Percentiles rank a stretch among this genome's conserved stretches.
Conservation (phyloP, 1,140 invertebrate genomes). For the Contarinia nasturtii region DNA sequence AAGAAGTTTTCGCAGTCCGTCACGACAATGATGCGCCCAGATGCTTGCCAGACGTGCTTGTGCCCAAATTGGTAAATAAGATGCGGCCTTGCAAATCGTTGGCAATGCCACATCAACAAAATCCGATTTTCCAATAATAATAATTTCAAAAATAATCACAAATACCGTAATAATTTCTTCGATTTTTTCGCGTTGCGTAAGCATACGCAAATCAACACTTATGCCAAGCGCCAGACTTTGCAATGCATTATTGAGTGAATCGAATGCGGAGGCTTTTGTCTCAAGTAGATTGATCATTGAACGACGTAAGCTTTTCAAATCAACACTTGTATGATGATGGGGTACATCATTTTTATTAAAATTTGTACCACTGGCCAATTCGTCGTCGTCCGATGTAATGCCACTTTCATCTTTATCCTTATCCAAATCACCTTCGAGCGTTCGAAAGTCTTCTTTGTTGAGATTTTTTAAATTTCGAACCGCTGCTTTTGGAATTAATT, state of each 20-base stretch:
- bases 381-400: background rate
- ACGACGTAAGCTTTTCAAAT: conserved; percentile 39
- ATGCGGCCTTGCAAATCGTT: conserved; percentile 57
- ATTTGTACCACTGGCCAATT: background rate
- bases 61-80: conserved; percentile 45
- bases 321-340: conserved; percentile 29
- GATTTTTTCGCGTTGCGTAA: conserved; percentile 28
- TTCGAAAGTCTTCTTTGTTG: conserved; percentile 45
- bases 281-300: conserved; percentile 38
- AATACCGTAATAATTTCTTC: conserved; percentile 54
- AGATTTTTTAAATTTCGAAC: conserved; percentile 17
- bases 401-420: conserved; percentile 55
- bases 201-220: conserved; percentile 49
- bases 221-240: conserved; percentile 50
- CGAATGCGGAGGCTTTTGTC: conserved; percentile 25
- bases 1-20: conserved; percentile 49
- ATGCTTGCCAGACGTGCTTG: conserved; percentile 61
- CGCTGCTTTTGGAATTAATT: conserved; percentile 29
- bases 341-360: background rate
- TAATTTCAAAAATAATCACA: conserved; percentile 76
- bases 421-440: conserved; percentile 57
- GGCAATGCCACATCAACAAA: conserved; percentile 68
- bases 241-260: conserved; percentile 63
- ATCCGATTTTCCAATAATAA: conserved; percentile 48
- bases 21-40: conserved; percentile 54